Base-by-base conservation (phyloP, 35 echinoderm and acorn worm species). In the Diadema setosum region DNA sequence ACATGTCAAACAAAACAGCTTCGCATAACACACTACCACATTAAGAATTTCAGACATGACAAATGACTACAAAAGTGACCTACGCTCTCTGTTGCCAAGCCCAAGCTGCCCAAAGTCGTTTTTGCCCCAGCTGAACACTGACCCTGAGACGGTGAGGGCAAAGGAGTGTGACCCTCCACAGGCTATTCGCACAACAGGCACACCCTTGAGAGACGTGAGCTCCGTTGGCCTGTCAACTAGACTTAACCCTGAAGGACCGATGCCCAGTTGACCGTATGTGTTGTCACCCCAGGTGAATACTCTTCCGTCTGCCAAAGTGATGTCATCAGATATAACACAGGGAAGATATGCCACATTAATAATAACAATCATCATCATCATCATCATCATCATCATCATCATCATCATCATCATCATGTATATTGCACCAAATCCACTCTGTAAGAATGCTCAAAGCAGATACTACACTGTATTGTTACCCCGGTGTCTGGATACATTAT, bases 41-140 rank as follows among this genome's bases (percentile, higher is more conserved):
- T n/a, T n/a, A n/a, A n/a, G n/a, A n/a, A n/a, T n/a, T n/a, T n/a
- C n/a, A n/a, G n/a, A n/a, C n/a, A n/a, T n/a, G n/a, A n/a, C n/a
- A n/a, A n/a, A n/a, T n/a, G n/a, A n/a, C n/a, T n/a, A n/a, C n/a
- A n/a, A n/a, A n/a, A n/a, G n/a, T n/a, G n/a, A 86, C 63, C 83
- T 61, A 92, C 90, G 58, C 65, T 88, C 74, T 18, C 5, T 69
- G 58, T 92, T 93, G 44, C 87, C 90, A 0, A 99, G 46, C 5
- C 96, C 96, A 26, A 99, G 83, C 40, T 99, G 96, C 20, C 96
- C 96, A 42, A 26, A 91, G 15, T 85, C 50, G 36, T 99, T 99
- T 46, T 89, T 91, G 6, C 96, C 96, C 96, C 96, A 99, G 30
- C 93, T 93, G 82, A 94, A 99, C 70, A 99, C 80, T 15, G 92